Percentiles rank a stretch among this genome's conserved stretches.
Conservation (phyloP, 2,888 invertebrate species). For the Griposia aprilina region DNA sequence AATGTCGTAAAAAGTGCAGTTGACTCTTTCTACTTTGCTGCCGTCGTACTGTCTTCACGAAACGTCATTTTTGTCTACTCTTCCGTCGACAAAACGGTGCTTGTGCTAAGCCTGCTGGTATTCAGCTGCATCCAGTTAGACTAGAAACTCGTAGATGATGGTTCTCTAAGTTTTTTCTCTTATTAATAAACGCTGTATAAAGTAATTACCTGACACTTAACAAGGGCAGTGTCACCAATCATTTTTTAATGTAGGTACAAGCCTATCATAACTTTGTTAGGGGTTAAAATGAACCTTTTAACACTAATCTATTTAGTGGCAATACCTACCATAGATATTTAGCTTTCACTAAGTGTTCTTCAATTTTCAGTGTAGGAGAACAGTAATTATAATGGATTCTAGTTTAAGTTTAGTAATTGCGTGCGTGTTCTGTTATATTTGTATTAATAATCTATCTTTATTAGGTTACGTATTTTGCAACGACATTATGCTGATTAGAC, state of each 20-base stretch:
- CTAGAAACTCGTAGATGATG: not conserved
- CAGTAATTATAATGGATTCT: conserved; percentile 40
- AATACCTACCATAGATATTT: not conserved
- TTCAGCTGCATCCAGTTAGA: too few relatives aligned
- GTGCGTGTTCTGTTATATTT: conserved; percentile 8
- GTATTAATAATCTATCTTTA: conserved; percentile 29
- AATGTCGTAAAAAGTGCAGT: too few relatives aligned
- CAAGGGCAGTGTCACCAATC: not conserved
- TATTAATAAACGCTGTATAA: not conserved
- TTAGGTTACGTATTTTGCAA: not conserved
- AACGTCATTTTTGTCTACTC: too few relatives aligned
- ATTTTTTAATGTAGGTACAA: not conserved
- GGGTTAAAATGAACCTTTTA: conserved; percentile 4
- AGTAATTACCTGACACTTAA: not conserved
- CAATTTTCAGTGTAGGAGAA: conserved; percentile 30
- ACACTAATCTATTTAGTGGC: not conserved
- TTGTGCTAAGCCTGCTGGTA: too few relatives aligned
- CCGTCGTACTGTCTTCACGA: too few relatives aligned
- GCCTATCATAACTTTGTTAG: not conserved
- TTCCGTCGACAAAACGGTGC: too few relatives aligned
- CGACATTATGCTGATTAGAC: not conserved
- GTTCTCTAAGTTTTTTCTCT: not conserved
- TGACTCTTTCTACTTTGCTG: too few relatives aligned
- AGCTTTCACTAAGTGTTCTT: conserved; percentile 37
- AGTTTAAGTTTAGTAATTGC: conserved; percentile 37